A percentile compares a stretch with the other conserved stretches of the same genome.
Conservation (phyloP, 2,888 invertebrate species). For the Andrena flavipes region DNA sequence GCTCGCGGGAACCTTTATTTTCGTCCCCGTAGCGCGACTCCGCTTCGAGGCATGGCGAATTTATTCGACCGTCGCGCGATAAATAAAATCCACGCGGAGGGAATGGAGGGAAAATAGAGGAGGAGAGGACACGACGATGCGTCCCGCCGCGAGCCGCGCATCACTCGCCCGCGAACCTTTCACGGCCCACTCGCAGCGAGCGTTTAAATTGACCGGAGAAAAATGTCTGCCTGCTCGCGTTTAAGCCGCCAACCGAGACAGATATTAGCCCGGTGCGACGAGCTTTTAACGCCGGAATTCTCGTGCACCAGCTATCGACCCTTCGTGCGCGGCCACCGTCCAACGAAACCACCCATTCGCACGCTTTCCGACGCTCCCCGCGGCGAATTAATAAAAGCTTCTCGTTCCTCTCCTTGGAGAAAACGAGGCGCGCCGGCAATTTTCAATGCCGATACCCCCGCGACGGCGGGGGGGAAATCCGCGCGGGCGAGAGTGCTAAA, state of each 20-base stretch:
- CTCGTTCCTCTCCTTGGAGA: neutral
- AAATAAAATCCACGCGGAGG: conserved; percentile 69
- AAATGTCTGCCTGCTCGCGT: conserved; percentile 49
- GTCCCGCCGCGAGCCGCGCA: conserved; percentile 51
- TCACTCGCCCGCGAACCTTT: conserved; percentile 36
- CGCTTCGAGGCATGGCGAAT: conserved; percentile 75
- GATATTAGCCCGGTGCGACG: conserved; percentile 56
- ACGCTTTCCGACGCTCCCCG: neutral
- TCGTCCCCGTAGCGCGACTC: conserved; percentile 48
- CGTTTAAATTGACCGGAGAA: conserved; percentile 73
- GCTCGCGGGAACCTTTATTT: conserved; percentile 75
- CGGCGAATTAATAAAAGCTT: conserved; percentile 34
- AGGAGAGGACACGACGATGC: conserved; percentile 10
- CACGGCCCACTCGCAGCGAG: conserved; percentile 57
- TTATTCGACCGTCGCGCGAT: conserved; percentile 73
- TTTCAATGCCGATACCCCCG: neutral
- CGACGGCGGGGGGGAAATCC: conserved; percentile 10
- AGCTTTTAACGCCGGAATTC: conserved; percentile 61
- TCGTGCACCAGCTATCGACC: conserved; percentile 20
- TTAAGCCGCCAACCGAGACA: conserved; percentile 13
- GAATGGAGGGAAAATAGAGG: neutral
- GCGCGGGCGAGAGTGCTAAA: conserved; percentile 50
- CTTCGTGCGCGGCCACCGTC: neutral
- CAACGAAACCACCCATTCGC: conserved; percentile 1
- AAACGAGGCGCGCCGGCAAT: neutral